Conservation (phyloP, 2,888 invertebrate genomes). For the Zaprionus obscuricornis region DNA sequence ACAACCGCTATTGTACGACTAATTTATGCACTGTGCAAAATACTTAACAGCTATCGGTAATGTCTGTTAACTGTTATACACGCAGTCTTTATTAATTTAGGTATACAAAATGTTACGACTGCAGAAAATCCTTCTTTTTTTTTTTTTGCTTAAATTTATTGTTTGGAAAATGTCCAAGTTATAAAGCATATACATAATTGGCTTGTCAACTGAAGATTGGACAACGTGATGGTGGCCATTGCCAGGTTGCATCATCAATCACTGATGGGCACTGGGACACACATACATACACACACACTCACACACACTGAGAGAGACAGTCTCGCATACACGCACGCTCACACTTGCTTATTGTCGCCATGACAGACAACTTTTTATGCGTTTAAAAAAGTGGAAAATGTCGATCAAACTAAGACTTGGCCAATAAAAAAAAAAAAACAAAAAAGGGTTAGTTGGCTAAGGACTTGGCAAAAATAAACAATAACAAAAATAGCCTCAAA, state of each 20-base stretch:
- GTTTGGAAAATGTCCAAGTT: slow-evolving; percentile 27
- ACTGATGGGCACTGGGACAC: too few species aligned
- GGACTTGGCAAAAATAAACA: too few species aligned
- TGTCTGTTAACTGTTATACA: slow-evolving; percentile 32
- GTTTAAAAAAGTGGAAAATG: slow-evolving; percentile 30
- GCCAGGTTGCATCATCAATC: slow-evolving; percentile 36
- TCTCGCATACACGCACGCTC: slow-evolving; percentile 4
- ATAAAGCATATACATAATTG: slow-evolving; percentile 45
- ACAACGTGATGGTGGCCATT: slow-evolving; percentile 8
- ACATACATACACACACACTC: neutral
- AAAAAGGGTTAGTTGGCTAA: slow-evolving; percentile 37
- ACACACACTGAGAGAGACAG: too few species aligned
- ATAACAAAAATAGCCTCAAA: slow-evolving; percentile 14
- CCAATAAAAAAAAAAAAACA: slow-evolving; percentile 38
- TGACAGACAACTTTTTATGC: slow-evolving; percentile 49
- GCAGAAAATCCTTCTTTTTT: neutral
- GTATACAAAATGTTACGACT: slow-evolving; percentile 24
- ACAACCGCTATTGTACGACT: too few species aligned
- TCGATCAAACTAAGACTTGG: slow-evolving; percentile 56
- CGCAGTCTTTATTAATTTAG: neutral
- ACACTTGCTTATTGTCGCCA: slow-evolving; percentile 23
- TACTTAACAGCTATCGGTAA: too few species aligned
- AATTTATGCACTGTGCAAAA: too few species aligned
- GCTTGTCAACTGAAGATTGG: slow-evolving; percentile 38
- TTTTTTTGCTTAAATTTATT: neutral